Base-by-base conservation (phyloP, 2,888 invertebrate species). In the Noctua fimbriata region DNA sequence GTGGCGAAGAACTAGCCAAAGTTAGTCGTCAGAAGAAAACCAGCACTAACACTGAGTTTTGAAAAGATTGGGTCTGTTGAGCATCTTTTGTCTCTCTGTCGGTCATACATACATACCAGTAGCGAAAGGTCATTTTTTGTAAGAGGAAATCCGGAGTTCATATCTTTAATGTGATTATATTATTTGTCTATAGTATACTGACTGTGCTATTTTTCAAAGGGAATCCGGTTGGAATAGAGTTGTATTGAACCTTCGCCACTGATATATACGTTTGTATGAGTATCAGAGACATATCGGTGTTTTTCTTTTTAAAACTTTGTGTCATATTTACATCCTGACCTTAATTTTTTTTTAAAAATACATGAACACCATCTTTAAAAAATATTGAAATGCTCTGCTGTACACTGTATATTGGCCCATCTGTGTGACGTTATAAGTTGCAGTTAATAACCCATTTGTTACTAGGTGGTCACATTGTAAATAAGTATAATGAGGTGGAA, bases 401-500 rank as follows among this genome's bases (percentile, higher is more conserved):
- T 55, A 21, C 55, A 58, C 28, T 21, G 28, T 44, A 67, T 18
- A n/a, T 44, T 67, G n/a, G 44, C 16, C n/a, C 1, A 16, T 44
- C n/a, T 18, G n/a, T 41, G 7, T 58, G n/a, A 14, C 24, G 16
- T 9, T 44, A 14, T n/a, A 28, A 28, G 18, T 44, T 60, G 32
- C n/a, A 28, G 7, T 16, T 67, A 58, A 79, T n/a, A 55, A 24
- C 52, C 24, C 52, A 24, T 9, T 52, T 58, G 58, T 58, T 58
- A 14, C 14, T 5, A 32, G 14, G 44, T 60, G 44, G 14, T 52
- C 28, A 36, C 32, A 67, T 71, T 81, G 81, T 84, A 83, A 80
- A 78, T 76, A 79, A 28, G 10, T 47, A 16, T 65, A 79, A 73
- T 78, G 67, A 76, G 66, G 70, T 69, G 73, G 69, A 82, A 71